These are phyloP conservation scores for Polypterus bichir DNA, from an alignment of 2,113 vertebrate species.

Conservation along the genomic window DNA sequence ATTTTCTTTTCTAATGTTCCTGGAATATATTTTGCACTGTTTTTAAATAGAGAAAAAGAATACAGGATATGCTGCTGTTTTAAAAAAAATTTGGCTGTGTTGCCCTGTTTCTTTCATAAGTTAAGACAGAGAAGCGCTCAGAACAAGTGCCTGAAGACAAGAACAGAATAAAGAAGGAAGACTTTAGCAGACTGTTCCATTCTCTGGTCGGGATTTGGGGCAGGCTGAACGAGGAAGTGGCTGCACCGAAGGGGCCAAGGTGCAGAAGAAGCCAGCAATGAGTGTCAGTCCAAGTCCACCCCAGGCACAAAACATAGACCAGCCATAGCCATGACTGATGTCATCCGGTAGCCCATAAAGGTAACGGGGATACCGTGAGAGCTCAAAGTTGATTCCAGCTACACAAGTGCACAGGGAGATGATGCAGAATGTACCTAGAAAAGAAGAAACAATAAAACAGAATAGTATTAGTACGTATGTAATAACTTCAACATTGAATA, in stretches of 20 bases:
- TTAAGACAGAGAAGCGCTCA: too few relatives aligned
- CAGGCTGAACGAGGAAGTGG: conserved; percentile 86
- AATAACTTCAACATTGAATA: conserved; percentile 7
- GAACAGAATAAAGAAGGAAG: background rate
- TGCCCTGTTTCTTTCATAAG: too few relatives aligned
- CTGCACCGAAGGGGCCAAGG: conserved; percentile 90
- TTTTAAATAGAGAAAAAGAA: too few relatives aligned
- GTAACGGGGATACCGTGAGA: conserved; percentile 86
- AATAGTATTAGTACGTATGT: conserved; percentile 1
- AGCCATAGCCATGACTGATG: conserved; percentile 93
- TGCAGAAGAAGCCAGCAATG: conserved; percentile 95
- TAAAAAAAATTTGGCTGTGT: too few relatives aligned
- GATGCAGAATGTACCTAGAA: conserved; percentile 92
- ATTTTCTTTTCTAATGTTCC: too few relatives aligned
- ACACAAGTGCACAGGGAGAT: conserved; percentile 95
- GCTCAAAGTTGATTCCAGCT: conserved; percentile 94
- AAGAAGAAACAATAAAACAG: conserved; percentile 10
- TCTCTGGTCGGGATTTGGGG: conserved; percentile 91
- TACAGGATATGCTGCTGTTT: too few relatives aligned
- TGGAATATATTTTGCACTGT: too few relatives aligned
- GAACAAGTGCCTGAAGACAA: too few relatives aligned
- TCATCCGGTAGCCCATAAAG: conserved; percentile 86
- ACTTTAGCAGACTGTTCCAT: conserved; percentile 89
- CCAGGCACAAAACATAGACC: conserved; percentile 98
- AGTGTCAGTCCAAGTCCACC: conserved; percentile 89